Percentiles rank a stretch among this genome's conserved stretches.
These are phyloP conservation scores for Cyprinella venusta DNA, from an alignment of 2,797 vertebrate genomes.

Conservation along the genomic window DNA sequence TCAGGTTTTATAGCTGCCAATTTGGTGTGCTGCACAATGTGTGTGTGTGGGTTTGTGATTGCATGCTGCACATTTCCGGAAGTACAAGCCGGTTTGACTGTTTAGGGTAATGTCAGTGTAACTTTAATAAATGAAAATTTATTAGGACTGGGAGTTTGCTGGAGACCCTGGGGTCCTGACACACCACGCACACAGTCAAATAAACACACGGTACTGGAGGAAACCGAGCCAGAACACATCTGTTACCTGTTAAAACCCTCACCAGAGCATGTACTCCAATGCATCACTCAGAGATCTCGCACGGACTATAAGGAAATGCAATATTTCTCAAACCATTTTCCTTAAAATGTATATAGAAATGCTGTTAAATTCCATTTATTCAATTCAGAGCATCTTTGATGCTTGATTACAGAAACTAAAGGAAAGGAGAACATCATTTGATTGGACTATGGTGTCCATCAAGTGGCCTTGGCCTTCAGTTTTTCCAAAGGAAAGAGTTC, in stretches of 20 bases:
- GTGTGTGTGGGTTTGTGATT: neutral
- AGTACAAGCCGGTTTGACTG: slow-evolving; percentile 24
- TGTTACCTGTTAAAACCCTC: slow-evolving; percentile 55
- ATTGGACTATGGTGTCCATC: neutral
- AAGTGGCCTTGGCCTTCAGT: neutral
- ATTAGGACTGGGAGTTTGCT: slow-evolving; percentile 48
- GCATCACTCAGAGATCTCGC: slow-evolving; percentile 1
- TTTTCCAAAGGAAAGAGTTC: neutral
- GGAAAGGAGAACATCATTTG: neutral
- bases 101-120: slow-evolving; percentile 31
- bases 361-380: neutral
- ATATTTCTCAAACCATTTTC: neutral
- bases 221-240: slow-evolving; percentile 55
- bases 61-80: slow-evolving; percentile 25
- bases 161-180: slow-evolving; percentile 46
- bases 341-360: neutral
- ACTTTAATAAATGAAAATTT: slow-evolving; percentile 59
- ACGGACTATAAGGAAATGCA: neutral
- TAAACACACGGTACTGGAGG: slow-evolving; percentile 50
- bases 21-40: slow-evolving; percentile 16
- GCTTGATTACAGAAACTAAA: neutral
- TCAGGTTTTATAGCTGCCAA: slow-evolving; percentile 27
- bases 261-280: slow-evolving; percentile 4
- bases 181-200: slow-evolving; percentile 49
- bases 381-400: neutral